Conservation (phyloP, 2,113 vertebrate genomes). For the Siniperca knerii region DNA sequence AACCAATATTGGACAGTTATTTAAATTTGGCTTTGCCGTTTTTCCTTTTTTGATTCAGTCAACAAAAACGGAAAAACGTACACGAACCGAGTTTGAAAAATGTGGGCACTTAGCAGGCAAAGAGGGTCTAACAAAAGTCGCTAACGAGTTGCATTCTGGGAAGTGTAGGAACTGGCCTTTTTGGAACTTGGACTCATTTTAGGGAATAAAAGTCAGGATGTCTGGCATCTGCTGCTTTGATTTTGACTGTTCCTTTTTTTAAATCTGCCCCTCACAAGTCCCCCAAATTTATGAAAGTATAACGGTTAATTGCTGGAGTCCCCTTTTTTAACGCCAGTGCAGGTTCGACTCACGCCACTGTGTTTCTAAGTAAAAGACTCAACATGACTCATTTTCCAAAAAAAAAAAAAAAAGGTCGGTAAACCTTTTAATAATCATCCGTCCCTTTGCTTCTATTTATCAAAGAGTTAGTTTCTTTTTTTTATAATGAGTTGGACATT, state of each 20-base stretch:
- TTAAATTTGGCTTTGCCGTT: too few relatives aligned
- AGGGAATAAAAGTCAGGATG: too few relatives aligned
- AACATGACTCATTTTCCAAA: constrained; percentile 1
- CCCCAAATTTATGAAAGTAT: not conserved
- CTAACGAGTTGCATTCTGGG: not conserved
- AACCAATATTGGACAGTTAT: too few relatives aligned
- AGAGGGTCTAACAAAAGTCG: not conserved
- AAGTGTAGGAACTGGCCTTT: not conserved
- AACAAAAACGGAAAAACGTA: too few relatives aligned
- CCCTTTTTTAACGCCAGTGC: not conserved
- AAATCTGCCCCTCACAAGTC: not conserved
- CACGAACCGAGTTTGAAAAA: not conserved
- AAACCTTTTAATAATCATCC: constrained; percentile 32
- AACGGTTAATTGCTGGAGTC: not conserved
- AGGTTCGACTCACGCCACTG: not conserved
- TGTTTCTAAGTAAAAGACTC: not conserved
- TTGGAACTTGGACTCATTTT: not conserved
- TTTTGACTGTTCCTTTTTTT: not conserved
- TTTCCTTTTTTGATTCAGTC: too few relatives aligned
- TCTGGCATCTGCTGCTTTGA: not conserved
- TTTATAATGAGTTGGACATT: constrained; percentile 50
- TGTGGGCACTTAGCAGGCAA: not conserved
- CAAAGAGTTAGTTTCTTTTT: constrained; percentile 47
- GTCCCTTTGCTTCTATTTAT: constrained; percentile 24
- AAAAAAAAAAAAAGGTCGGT: not conserved